Conservation (phyloP, 2,113 vertebrate genomes). For the Larimichthys crocea region DNA sequence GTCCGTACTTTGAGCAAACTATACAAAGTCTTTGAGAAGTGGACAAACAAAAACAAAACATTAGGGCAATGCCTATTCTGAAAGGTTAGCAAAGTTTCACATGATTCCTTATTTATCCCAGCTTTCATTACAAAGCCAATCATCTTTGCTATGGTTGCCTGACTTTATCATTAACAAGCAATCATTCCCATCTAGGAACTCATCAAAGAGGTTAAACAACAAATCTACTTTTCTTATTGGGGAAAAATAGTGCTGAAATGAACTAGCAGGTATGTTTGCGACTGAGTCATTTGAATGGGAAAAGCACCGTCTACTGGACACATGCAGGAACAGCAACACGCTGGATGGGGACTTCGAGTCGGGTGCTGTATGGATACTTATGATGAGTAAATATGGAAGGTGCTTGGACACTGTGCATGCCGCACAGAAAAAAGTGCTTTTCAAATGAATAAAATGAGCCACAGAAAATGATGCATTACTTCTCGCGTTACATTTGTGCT, state of each 20-base stretch:
- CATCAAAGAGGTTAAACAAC: slow-evolving; percentile 80
- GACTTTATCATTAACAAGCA: slow-evolving; percentile 74
- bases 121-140: slow-evolving; percentile 77
- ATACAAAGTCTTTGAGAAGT: slow-evolving; percentile 20
- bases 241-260: slow-evolving; percentile 59
- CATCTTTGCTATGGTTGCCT: slow-evolving; percentile 75
- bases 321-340: slow-evolving; percentile 55
- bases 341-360: not conserved
- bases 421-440: not conserved
- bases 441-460: not conserved
- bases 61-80: slow-evolving; percentile 30
- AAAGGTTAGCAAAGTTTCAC: slow-evolving; percentile 54
- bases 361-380: not conserved
- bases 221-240: slow-evolving; percentile 63
- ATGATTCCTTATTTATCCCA: slow-evolving; percentile 66
- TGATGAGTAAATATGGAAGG: not conserved
- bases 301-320: slow-evolving; percentile 80
- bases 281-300: slow-evolving; percentile 68
- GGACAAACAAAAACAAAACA: slow-evolving; percentile 55
- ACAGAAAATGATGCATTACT: not conserved
- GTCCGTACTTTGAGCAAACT: slow-evolving; percentile 39
- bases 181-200: slow-evolving; percentile 73
- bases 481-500: too few relatives aligned
- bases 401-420: not conserved
- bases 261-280: slow-evolving; percentile 36